These are phyloP conservation scores for Neosilurus mollespiculum DNA, from an alignment of 2,797 vertebrate species.

Conservation along the genomic window DNA sequence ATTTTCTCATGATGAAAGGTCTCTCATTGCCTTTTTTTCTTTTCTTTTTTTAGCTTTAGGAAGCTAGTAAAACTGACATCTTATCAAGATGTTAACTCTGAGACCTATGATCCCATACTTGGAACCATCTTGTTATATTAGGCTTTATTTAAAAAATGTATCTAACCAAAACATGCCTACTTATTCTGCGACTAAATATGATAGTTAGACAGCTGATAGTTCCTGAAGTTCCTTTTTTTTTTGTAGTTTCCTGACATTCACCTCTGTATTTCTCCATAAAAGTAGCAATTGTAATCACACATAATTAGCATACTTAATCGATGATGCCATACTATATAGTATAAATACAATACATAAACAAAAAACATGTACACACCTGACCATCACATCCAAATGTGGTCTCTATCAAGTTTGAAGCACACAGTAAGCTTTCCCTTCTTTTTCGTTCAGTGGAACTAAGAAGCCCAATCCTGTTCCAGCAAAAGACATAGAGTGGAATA, in stretches of 20 bases:
- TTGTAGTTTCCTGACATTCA: no score
- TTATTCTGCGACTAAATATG: not conserved
- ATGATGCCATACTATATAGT: no score
- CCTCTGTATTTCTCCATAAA: no score
- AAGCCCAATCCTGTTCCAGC: not conserved
- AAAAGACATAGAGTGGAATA: not conserved
- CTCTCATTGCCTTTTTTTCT: not conserved
- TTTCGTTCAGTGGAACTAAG: not conserved
- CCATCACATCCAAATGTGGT: not conserved
- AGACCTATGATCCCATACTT: not conserved
- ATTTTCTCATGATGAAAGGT: not conserved
- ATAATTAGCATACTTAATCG: no score
- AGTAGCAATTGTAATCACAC: no score
- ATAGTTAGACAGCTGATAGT: not conserved
- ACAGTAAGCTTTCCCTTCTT: not conserved
- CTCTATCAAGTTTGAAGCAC: not conserved
- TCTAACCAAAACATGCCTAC: not conserved
- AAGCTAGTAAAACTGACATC: not conserved
- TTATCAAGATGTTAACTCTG: not conserved
- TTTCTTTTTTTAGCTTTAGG: not conserved
- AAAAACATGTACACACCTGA: not conserved
- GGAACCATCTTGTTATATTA: not conserved
- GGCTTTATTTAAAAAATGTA: no score
- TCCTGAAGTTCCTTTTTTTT: no score
- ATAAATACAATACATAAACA: no score